phyloP scores from a whole-genome alignment of 2,797 vertebrate species.

The Steatocranus sp. region DNA sequence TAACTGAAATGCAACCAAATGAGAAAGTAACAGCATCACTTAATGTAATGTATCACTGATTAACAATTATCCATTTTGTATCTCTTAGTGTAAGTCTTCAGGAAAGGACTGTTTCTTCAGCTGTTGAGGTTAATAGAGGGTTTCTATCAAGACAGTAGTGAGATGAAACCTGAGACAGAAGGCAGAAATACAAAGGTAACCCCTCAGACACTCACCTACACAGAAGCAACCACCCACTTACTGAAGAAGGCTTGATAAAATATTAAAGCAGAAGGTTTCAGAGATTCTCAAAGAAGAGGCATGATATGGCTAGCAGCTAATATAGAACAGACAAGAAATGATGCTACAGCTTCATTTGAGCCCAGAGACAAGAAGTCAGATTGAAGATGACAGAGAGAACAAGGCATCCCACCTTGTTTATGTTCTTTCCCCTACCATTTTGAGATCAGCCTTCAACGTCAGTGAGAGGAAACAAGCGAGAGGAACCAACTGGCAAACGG shows the following conservation, averaged over 20 bases:
- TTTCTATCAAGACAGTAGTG: background rate
- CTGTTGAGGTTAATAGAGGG: background rate
- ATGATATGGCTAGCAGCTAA: constrained; percentile 26
- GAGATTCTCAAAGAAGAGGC: constrained; percentile 26
- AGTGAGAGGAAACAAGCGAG: constrained; percentile 10
- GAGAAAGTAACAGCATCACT: background rate
- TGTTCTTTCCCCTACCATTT: background rate
- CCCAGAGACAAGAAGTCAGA: constrained; percentile 1
- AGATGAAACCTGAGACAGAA: background rate
- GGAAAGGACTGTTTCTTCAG: background rate
- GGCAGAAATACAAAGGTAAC: constrained; percentile 1
- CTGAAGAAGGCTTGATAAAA: constrained; percentile 28
- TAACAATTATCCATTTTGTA: background rate
- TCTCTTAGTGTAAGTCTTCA: background rate
- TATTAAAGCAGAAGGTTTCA: constrained; percentile 30
- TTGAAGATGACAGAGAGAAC: constrained; percentile 8
- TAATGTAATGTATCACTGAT: background rate
- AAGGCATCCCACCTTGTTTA: constrained; percentile 24
- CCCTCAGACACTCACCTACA: constrained; percentile 10
- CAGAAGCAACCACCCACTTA: constrained; percentile 18
- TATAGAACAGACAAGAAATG: constrained; percentile 6
- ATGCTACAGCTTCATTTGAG: constrained; percentile 24
- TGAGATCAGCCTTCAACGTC: constrained; percentile 17
- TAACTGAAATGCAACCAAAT: background rate
- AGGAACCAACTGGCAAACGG: background rate